phyloP scores from a whole-genome alignment of 2,113 vertebrate species.

The Bubalus kerabau region DNA sequence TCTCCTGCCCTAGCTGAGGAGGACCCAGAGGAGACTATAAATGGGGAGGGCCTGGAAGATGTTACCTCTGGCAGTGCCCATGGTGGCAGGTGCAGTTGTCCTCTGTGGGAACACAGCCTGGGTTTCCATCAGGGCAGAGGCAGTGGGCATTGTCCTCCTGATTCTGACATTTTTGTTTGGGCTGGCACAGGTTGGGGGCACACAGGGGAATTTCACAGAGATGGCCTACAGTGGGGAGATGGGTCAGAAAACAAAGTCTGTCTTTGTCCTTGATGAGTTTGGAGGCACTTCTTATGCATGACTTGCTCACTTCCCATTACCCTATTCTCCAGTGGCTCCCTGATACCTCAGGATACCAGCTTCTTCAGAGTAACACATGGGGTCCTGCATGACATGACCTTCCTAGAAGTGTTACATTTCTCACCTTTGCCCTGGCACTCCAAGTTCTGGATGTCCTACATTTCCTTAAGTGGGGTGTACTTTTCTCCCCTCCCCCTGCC shows the following conservation, averaged over 20 bases:
- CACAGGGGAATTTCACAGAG: conserved; percentile 58
- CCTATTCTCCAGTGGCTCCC: neutral
- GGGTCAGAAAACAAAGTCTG: neutral
- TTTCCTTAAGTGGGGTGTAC: neutral
- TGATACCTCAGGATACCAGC: neutral
- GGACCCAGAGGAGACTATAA: neutral
- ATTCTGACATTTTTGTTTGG: conserved; percentile 1
- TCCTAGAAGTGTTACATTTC: neutral
- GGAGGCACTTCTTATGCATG: neutral
- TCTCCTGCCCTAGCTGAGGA: neutral
- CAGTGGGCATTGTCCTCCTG: neutral
- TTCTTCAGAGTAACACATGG: neutral
- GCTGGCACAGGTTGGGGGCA: conserved; percentile 41
- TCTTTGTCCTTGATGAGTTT: neutral
- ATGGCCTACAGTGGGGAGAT: conserved; percentile 38
- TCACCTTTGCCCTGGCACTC: neutral
- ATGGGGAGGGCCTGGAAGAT: too few species aligned
- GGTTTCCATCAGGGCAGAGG: conserved; percentile 53
- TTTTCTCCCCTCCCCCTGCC: neutral
- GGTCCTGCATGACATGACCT: neutral
- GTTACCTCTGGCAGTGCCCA: conserved; percentile 60
- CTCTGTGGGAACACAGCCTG: neutral
- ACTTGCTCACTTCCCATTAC: neutral
- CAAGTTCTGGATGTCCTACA: neutral
- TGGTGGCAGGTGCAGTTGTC: conserved; percentile 59